phyloP scores from a whole-genome alignment of 92 coral and sea anemone genomes.

The Anthopleura xanthogrammica region DNA sequence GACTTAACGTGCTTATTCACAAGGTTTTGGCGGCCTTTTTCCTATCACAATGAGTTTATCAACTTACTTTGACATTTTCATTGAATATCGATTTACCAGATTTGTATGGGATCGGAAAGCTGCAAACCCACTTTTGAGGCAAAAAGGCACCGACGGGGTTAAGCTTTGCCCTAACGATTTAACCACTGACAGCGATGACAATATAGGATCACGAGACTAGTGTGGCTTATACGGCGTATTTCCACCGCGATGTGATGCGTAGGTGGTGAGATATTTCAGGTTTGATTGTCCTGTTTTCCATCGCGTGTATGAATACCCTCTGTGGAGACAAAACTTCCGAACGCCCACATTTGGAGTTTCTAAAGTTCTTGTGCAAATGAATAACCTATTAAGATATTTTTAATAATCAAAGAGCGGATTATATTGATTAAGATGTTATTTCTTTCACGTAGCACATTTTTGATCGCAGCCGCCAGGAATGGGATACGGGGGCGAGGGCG shows the following conservation, averaged over 20 bases:
- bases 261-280: not conserved
- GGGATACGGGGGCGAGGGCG: no score
- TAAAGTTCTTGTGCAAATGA: not conserved
- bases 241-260: not conserved
- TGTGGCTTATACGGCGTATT: not conserved
- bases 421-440: not conserved
- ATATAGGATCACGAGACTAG: not conserved
- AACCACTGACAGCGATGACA: slow-evolving; percentile 4
- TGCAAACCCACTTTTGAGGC: not conserved
- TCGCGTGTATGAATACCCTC: not conserved
- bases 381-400: no score
- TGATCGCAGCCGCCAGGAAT: no score
- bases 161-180: not conserved
- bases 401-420: not conserved
- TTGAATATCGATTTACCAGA: not conserved
- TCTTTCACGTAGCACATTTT: no score
- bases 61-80: not conserved
- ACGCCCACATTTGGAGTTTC: not conserved
- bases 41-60: not conserved
- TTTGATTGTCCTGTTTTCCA: not conserved
- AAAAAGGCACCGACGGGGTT: not conserved
- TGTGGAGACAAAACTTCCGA: not conserved
- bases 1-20: not conserved
- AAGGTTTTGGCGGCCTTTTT: not conserved
- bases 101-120: not conserved